A percentile compares a stretch with the other conserved stretches of the same genome.
These are phyloP conservation scores for Colinus virginianus DNA, from an alignment of 2,113 vertebrate species.

Conservation along the genomic window DNA sequence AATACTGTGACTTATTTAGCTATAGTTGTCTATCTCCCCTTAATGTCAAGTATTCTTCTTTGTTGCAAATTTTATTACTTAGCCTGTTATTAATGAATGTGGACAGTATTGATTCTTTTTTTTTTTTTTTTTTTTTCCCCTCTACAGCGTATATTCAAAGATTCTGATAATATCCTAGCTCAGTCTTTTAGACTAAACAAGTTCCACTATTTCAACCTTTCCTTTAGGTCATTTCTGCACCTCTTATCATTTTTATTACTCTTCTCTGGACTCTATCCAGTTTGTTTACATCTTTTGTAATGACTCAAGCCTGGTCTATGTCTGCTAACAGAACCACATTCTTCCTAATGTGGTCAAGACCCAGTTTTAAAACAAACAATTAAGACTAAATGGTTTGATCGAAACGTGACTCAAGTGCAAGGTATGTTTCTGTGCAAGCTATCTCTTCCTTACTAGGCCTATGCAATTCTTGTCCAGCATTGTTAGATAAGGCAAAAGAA, in stretches of 20 bases:
- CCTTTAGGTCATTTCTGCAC: background rate
- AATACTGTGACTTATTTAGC: background rate
- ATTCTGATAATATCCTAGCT: background rate
- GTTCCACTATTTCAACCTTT: constrained; percentile 30
- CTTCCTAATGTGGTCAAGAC: background rate
- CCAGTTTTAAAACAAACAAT: background rate
- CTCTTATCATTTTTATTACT: constrained; percentile 35
- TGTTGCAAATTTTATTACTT: background rate
- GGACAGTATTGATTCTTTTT: background rate
- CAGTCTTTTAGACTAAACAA: constrained; percentile 56
- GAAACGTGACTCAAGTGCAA: constrained; percentile 23
- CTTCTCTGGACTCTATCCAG: constrained; percentile 28
- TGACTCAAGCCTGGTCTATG: background rate
- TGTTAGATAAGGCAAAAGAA: background rate
- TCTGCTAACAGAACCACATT: background rate
- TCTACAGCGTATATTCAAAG: background rate
- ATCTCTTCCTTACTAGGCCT: background rate
- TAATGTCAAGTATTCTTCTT: background rate
- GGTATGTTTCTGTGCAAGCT: background rate
- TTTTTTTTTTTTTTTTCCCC: background rate
- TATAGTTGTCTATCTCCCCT: background rate
- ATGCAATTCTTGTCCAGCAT: background rate
- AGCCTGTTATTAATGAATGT: background rate
- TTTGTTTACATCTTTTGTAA: constrained; percentile 28
- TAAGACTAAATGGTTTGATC: background rate